Conservation (phyloP, 1,140 invertebrate species). For the Amyelois transitella region DNA sequence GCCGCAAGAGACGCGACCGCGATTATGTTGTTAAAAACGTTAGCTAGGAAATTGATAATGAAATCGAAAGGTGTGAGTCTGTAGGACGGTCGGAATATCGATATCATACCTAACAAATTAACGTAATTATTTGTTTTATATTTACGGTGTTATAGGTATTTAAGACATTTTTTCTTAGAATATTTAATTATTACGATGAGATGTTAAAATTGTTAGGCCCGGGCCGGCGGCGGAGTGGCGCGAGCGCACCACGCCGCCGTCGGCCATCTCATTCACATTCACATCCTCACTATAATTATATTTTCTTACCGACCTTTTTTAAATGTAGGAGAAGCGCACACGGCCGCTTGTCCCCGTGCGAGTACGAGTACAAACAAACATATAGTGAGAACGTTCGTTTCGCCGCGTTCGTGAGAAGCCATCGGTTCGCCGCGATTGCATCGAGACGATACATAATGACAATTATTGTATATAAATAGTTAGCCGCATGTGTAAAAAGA, state of each 20-base stretch:
- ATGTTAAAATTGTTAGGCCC: constrained; percentile 71
- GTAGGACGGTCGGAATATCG: constrained; percentile 68
- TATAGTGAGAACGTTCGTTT: constrained; percentile 67
- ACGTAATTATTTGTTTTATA: constrained; percentile 75
- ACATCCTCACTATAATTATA: constrained; percentile 73
- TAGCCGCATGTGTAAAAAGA: constrained; percentile 70
- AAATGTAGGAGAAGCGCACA: constrained; percentile 70
- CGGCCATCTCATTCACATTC: constrained; percentile 65
- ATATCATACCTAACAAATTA: constrained; percentile 74
- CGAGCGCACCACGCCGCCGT: constrained; percentile 45
- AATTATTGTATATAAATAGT: constrained; percentile 69
- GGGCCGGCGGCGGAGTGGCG: constrained; percentile 54
- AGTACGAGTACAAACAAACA: constrained; percentile 65
- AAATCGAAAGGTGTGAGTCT: constrained; percentile 71
- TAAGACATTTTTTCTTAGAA: constrained; percentile 74
- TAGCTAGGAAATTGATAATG: constrained; percentile 74
- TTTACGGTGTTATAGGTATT: constrained; percentile 74
- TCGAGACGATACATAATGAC: constrained; percentile 58
- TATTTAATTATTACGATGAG: constrained; percentile 73
- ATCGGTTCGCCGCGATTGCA: constrained; percentile 71
- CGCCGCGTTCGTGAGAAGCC: constrained; percentile 71
- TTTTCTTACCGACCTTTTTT: constrained; percentile 74
- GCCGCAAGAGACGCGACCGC: constrained; percentile 63
- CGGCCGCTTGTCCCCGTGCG: constrained; percentile 70
- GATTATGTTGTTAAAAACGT: constrained; percentile 70